phyloP scores from a whole-genome alignment of 2,888 invertebrate genomes.

The Apamea sordens region DNA sequence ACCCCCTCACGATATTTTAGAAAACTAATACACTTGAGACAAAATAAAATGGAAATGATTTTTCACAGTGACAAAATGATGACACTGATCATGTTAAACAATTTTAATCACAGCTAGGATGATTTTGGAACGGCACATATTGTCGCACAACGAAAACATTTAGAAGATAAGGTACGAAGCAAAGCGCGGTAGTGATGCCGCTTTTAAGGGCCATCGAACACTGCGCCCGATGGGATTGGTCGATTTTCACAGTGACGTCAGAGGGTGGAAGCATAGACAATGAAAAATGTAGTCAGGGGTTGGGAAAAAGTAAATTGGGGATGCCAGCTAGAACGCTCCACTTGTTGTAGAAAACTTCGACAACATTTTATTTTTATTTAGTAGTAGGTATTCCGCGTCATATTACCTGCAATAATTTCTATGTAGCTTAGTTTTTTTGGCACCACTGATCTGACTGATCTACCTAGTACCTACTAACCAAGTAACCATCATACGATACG shows the following conservation, averaged over 20 bases:
- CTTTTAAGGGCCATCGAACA: slow-evolving; percentile 85
- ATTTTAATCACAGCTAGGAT: slow-evolving; percentile 82
- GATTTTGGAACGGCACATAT: slow-evolving; percentile 82
- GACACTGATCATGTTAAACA: slow-evolving; percentile 82
- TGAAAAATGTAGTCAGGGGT: slow-evolving; percentile 79
- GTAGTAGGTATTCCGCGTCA: background rate
- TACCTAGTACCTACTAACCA: no score
- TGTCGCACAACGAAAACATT: slow-evolving; percentile 87
- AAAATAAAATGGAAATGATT: slow-evolving; percentile 82
- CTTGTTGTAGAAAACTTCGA: slow-evolving; percentile 6
- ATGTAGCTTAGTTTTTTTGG: background rate
- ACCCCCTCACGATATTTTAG: slow-evolving; percentile 87
- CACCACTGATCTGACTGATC: background rate
- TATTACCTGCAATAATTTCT: background rate
- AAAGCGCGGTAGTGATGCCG: slow-evolving; percentile 84
- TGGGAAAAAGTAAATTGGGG: slow-evolving; percentile 71
- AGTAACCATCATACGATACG: background rate
- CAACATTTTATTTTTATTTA: slow-evolving; percentile 1
- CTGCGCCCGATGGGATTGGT: slow-evolving; percentile 91
- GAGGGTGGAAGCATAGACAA: slow-evolving; percentile 90
- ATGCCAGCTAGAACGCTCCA: slow-evolving; percentile 56
- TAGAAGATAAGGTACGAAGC: slow-evolving; percentile 81
- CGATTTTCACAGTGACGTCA: slow-evolving; percentile 91
- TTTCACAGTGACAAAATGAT: slow-evolving; percentile 78
- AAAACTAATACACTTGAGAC: slow-evolving; percentile 81